A percentile compares a stretch with the other conserved stretches of the same genome.
Conservation (phyloP, 2,113 vertebrate species). For the Neotoma lepida region DNA sequence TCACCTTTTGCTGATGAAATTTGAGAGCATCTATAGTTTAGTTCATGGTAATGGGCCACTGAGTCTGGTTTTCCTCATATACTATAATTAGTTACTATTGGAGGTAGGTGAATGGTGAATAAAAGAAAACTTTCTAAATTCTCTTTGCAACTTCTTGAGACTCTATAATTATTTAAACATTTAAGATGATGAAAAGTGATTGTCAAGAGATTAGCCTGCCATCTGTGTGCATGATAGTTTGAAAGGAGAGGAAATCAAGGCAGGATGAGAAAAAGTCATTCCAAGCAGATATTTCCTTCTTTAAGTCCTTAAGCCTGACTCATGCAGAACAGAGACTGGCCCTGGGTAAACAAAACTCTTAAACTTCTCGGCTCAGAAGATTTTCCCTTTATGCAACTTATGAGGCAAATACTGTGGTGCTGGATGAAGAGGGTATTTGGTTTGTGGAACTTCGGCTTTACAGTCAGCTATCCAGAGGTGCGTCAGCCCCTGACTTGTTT, state of each 20-base stretch:
- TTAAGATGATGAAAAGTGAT: slow-evolving; percentile 40
- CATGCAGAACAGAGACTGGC: slow-evolving; percentile 33
- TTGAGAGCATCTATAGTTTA: background rate
- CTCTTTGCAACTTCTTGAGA: slow-evolving; percentile 14
- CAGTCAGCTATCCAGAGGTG: slow-evolving; percentile 28
- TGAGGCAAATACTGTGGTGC: background rate
- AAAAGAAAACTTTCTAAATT: background rate
- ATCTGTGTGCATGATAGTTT: slow-evolving; percentile 4
- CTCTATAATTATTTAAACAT: slow-evolving; percentile 40
- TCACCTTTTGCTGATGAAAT: background rate
- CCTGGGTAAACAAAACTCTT: background rate
- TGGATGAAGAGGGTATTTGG: background rate
- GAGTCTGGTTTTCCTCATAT: background rate
- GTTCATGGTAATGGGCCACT: slow-evolving; percentile 13
- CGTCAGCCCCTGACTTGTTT: slow-evolving; percentile 24
- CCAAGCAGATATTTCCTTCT: slow-evolving; percentile 32
- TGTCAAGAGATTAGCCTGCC: background rate
- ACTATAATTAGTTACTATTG: background rate
- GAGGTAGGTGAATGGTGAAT: background rate
- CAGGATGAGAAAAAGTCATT: slow-evolving; percentile 28
- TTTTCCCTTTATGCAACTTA: slow-evolving; percentile 24
- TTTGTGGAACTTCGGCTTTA: slow-evolving; percentile 31
- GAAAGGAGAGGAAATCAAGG: slow-evolving; percentile 31
- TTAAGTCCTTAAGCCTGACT: background rate
- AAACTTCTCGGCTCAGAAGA: background rate